Evolutionary conservation across 2,797 vertebrate genomes (phyloP).

Genomic region (Halcyon smyrnensis): DNA sequence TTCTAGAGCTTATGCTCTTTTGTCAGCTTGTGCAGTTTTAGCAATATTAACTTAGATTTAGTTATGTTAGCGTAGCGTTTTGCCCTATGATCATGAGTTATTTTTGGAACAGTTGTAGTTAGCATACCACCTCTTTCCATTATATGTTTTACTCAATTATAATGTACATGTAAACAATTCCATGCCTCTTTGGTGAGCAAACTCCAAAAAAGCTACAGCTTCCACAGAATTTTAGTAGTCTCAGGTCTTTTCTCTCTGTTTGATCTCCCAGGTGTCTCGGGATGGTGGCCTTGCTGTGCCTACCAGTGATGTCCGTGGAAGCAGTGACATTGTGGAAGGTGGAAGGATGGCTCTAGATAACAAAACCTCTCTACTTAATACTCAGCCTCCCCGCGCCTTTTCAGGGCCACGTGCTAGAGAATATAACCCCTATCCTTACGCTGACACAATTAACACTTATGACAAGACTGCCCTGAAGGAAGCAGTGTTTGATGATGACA

Average conservation of each 20-base stretch:
- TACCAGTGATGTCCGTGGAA: slow-evolving; percentile 84
- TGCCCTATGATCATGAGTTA: not conserved
- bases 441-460: slow-evolving; percentile 90
- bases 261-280: slow-evolving; percentile 82
- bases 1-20: not conserved
- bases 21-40: not conserved
- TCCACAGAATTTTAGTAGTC: not conserved
- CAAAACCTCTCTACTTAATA: slow-evolving; percentile 97
- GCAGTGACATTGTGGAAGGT: slow-evolving; percentile 88
- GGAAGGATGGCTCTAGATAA: slow-evolving; percentile 94
- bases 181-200: not conserved
- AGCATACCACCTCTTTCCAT: too few relatives aligned
- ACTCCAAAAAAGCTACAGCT: not conserved
- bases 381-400: slow-evolving; percentile 91
- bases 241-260: not conserved
- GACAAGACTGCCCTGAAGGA: slow-evolving; percentile 97
- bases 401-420: slow-evolving; percentile 89
- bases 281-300: slow-evolving; percentile 88
- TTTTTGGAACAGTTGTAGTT: not conserved
- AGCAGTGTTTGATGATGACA: slow-evolving; percentile 96
- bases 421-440: slow-evolving; percentile 90
- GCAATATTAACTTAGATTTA: not conserved
- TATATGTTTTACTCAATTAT: not conserved
- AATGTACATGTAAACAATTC: accelerated
- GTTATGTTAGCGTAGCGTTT: not conserved